phyloP scores from a whole-genome alignment of 2,113 vertebrate species.

The Eudyptes chrysolophus region DNA sequence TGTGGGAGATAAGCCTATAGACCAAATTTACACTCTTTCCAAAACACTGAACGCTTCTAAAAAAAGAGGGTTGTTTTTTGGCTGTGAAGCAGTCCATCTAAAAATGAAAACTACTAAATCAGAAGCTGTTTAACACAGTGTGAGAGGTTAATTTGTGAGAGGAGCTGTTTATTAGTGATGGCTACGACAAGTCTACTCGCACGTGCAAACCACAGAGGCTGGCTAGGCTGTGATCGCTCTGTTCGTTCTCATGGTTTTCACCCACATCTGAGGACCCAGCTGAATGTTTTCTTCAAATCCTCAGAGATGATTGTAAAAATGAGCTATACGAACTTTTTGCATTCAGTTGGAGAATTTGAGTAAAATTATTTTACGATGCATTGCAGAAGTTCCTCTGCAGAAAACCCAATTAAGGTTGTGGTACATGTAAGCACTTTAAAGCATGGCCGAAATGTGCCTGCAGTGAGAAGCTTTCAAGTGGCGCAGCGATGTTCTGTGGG shows the following conservation, averaged over 20 bases:
- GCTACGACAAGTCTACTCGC: fast-evolving
- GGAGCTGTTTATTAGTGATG: not conserved
- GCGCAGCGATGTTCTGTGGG: not conserved
- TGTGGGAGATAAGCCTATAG: not conserved
- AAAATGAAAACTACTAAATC: not conserved
- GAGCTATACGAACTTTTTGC: not conserved
- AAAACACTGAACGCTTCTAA: not conserved
- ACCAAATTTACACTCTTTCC: not conserved
- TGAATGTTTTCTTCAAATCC: not conserved
- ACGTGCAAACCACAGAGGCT: not conserved
- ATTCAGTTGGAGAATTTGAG: no score
- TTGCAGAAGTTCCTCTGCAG: not conserved
- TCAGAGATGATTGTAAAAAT: fast-evolving
- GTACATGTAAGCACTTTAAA: not conserved
- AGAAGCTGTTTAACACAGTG: fast-evolving
- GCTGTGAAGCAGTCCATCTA: not conserved
- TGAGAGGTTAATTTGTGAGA: no score
- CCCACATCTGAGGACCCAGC: not conserved
- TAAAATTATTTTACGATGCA: fast-evolving
- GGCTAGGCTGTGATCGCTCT: not conserved
- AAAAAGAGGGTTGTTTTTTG: not conserved
- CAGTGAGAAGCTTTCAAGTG: not conserved
- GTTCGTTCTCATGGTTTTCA: fast-evolving
- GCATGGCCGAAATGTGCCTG: not conserved
- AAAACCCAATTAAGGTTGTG: no score